These are phyloP conservation scores for Apogon hyalosoma DNA, from an alignment of 2,797 vertebrate species.

Conservation along the genomic window DNA sequence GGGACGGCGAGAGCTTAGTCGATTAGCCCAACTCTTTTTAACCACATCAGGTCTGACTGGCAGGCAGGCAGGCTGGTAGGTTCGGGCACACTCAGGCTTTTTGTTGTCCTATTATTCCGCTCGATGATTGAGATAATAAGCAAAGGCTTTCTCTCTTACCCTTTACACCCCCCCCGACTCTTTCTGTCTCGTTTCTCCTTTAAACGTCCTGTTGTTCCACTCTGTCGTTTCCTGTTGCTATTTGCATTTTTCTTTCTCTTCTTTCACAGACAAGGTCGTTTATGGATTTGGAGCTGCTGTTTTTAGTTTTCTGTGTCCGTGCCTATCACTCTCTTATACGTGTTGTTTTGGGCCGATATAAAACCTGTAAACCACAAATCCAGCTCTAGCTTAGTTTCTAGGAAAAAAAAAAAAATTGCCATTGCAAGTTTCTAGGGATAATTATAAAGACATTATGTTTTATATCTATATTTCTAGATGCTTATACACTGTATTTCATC, in stretches of 20 bases:
- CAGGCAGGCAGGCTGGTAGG: conserved; percentile 46
- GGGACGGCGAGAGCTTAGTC: conserved; percentile 77
- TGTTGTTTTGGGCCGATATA: too few species aligned
- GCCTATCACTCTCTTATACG: not conserved
- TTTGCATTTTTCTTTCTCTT: conserved; percentile 65
- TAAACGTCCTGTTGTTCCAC: conserved; percentile 79
- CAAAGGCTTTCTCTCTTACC: conserved; percentile 72
- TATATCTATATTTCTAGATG: too few species aligned
- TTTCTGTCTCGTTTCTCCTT: conserved; percentile 75
- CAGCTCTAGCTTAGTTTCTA: too few species aligned
- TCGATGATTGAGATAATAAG: conserved; percentile 87
- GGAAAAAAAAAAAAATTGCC: too few species aligned
- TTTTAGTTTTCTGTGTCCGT: conserved; percentile 25
- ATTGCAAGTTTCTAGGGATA: too few species aligned
- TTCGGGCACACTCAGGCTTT: conserved; percentile 78
- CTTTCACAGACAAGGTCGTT: conserved; percentile 68
- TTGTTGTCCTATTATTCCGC: conserved; percentile 88
- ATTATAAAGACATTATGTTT: too few species aligned
- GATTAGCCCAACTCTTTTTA: conserved; percentile 83
- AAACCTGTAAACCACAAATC: too few species aligned
- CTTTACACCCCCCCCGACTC: conserved; percentile 67
- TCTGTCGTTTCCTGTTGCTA: conserved; percentile 62
- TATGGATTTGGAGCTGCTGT: conserved; percentile 28
- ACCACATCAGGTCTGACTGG: conserved; percentile 67
- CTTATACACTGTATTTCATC: too few species aligned